Conservation (phyloP, 2,113 vertebrate genomes). For the Vimba vimba region DNA sequence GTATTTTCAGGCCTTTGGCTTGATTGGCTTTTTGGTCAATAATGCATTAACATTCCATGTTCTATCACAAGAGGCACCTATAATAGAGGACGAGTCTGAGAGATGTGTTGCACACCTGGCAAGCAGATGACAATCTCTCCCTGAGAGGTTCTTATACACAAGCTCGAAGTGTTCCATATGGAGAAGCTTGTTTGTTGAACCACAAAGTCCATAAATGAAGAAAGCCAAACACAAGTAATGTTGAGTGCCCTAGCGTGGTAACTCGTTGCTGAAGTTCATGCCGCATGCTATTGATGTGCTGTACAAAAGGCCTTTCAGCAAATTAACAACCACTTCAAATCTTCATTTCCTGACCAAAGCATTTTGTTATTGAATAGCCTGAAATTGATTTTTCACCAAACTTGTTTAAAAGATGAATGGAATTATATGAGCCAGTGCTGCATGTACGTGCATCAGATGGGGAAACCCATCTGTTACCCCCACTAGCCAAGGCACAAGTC, state of each 20-base stretch:
- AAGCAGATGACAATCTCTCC: conserved; percentile 65
- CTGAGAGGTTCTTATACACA: conserved; percentile 67
- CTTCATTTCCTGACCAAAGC: conserved; percentile 36
- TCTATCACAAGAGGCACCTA: not conserved
- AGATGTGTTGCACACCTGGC: conserved; percentile 67
- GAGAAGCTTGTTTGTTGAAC: conserved; percentile 64
- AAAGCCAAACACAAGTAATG: not conserved
- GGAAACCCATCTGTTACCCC: conserved; percentile 43
- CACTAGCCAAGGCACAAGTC: conserved; percentile 39
- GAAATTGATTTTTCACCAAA: conserved; percentile 39
- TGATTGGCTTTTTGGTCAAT: not conserved
- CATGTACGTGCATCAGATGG: conserved; percentile 40
- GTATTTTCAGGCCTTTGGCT: not conserved
- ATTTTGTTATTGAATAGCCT: conserved; percentile 49
- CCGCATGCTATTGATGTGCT: conserved; percentile 9
- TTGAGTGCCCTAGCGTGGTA: not conserved
- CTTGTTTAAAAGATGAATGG: conserved; percentile 43
- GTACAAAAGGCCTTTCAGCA: conserved; percentile 34
- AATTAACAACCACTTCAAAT: conserved; percentile 35
- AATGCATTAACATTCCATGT: not conserved
- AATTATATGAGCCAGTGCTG: conserved; percentile 29
- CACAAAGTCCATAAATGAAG: not conserved
- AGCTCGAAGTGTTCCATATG: conserved; percentile 60
- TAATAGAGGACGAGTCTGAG: conserved; percentile 54
- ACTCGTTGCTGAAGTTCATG: conserved; percentile 23